Evolutionary conservation across 2,113 vertebrate genomes (phyloP).

Genomic region (Rhinopomastus cyanomelas): DNA sequence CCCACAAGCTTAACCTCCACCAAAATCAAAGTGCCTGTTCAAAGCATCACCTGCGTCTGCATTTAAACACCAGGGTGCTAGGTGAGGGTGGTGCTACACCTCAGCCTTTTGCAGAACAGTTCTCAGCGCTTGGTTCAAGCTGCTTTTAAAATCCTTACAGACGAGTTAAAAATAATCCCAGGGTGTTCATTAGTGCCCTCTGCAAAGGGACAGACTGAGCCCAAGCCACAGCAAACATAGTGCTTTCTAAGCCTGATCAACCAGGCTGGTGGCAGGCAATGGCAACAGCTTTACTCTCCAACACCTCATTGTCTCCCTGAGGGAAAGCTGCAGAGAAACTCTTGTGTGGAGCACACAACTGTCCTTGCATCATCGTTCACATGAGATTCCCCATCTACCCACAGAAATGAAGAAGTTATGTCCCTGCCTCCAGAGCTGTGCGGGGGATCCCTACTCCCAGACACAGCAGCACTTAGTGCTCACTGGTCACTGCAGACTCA

Average conservation of each 20-base stretch:
- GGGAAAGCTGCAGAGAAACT: neutral
- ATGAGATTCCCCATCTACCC: neutral
- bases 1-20: neutral
- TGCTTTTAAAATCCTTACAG: slow-evolving; percentile 15
- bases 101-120: neutral
- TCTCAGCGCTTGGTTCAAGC: slow-evolving; percentile 9
- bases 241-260: neutral
- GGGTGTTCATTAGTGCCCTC: neutral
- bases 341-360: neutral
- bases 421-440: too few relatives aligned
- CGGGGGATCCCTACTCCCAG: too few relatives aligned
- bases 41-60: neutral
- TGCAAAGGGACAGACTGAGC: neutral
- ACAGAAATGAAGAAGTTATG: neutral
- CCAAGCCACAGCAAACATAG: neutral
- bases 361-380: neutral
- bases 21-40: neutral
- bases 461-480: neutral
- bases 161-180: neutral
- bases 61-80: neutral
- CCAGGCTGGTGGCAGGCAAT: neutral
- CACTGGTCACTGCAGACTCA: neutral
- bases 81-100: neutral
- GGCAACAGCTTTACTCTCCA: neutral
- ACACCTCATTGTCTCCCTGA: neutral